Percentiles rank a stretch among this genome's conserved stretches.
phyloP scores from a whole-genome alignment of 92 coral and sea anemone genomes.

The Palythoa grandis region DNA sequence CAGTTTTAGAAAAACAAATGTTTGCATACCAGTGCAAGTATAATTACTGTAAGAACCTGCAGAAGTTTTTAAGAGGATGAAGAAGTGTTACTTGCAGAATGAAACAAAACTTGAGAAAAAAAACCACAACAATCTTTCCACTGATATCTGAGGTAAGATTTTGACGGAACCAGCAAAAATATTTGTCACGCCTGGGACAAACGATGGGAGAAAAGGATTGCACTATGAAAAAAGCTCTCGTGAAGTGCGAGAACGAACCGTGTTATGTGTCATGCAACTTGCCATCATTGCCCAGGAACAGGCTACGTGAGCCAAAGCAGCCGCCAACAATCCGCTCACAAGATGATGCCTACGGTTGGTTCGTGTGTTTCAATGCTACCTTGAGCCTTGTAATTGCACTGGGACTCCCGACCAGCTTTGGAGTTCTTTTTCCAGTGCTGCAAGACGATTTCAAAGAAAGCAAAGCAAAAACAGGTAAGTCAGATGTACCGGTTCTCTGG shows the following conservation, averaged over 20 bases:
- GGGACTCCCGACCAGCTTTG: slow-evolving; percentile 21
- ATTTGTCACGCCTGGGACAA: background rate
- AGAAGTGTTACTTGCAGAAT: background rate
- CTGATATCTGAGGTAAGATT: background rate
- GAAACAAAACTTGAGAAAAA: background rate
- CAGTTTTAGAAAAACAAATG: background rate
- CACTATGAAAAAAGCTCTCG: slow-evolving; percentile 12
- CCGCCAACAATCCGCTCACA: slow-evolving; percentile 12
- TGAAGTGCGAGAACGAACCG: slow-evolving; percentile 22
- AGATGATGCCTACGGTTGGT: slow-evolving; percentile 24
- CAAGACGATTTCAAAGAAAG: slow-evolving; percentile 33
- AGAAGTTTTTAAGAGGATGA: background rate
- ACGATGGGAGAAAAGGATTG: background rate
- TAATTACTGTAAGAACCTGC: background rate
- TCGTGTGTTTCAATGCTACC: slow-evolving; percentile 36
- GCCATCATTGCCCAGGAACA: slow-evolving; percentile 6
- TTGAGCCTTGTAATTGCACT: slow-evolving; percentile 20
- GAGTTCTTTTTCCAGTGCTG: slow-evolving; percentile 37
- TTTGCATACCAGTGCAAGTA: background rate
- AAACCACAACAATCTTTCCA: background rate
- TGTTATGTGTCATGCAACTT: slow-evolving; percentile 37
- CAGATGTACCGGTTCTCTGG: background rate
- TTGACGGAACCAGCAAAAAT: background rate
- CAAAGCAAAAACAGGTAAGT: slow-evolving; percentile 31
- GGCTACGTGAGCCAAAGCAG: background rate